These are phyloP conservation scores for Agrilus biguttatus DNA, from an alignment of 2,888 invertebrate species.

Conservation along the genomic window DNA sequence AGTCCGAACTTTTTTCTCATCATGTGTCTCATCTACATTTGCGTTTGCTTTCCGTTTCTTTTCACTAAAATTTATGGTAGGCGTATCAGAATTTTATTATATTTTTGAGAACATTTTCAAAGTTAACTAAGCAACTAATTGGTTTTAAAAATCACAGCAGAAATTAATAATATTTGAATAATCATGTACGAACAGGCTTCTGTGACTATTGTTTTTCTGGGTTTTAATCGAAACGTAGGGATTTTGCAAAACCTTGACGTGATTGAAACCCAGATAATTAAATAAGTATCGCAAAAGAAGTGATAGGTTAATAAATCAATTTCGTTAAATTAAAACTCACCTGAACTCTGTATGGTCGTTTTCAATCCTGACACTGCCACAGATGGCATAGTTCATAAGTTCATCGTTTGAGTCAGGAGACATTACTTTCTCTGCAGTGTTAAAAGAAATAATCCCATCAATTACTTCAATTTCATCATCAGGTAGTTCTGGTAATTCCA, in stretches of 20 bases:
- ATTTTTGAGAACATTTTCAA: too few relatives aligned
- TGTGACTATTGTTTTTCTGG: too few relatives aligned
- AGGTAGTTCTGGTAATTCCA: constrained; percentile 4
- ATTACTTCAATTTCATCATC: constrained; percentile 2
- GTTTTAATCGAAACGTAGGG: too few relatives aligned
- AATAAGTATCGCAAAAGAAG: too few relatives aligned
- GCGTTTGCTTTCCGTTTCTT: constrained; percentile 15
- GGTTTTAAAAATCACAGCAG: too few relatives aligned
- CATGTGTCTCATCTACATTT: constrained; percentile 8
- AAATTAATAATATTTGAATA: too few relatives aligned
- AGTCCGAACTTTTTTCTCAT: constrained; percentile 16
- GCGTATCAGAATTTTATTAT: too few relatives aligned
- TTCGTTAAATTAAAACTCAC: background rate
- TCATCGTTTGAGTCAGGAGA: constrained; percentile 13
- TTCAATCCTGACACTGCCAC: constrained; percentile 13
- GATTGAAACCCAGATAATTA: too few relatives aligned
- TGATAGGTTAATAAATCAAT: too few relatives aligned
- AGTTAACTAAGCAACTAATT: too few relatives aligned
- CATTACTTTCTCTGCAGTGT: constrained; percentile 2
- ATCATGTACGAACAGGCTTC: too few relatives aligned
- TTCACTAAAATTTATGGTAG: background rate
- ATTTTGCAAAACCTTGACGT: too few relatives aligned
- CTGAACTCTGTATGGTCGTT: constrained; percentile 3
- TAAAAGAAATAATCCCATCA: constrained; percentile 3
- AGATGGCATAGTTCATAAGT: constrained; percentile 18